These are phyloP conservation scores for Leptodactylus fallax DNA, from an alignment of 2,797 vertebrate species.

Conservation along the genomic window DNA sequence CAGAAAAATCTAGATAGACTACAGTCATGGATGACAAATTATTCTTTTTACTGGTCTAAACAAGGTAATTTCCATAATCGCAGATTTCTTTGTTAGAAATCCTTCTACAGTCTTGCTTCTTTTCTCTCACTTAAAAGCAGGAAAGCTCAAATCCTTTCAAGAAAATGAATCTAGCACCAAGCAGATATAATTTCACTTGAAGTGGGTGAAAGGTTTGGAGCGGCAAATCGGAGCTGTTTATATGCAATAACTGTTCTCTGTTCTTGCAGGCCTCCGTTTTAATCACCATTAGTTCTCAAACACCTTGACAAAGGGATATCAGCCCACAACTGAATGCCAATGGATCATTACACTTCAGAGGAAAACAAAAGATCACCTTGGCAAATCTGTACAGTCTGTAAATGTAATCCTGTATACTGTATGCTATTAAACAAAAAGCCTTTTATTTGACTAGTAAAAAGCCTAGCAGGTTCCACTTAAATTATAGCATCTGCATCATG, in stretches of 20 bases:
- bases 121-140: constrained; percentile 4
- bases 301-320: constrained; percentile 44
- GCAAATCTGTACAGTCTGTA: constrained; percentile 20
- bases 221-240: not conserved
- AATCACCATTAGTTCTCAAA: constrained; percentile 56
- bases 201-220: constrained; percentile 14
- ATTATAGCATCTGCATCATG: not conserved
- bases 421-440: not conserved
- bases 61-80: constrained; percentile 12
- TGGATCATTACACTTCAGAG: constrained; percentile 46
- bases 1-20: not conserved
- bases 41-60: not conserved
- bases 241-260: constrained; percentile 23
- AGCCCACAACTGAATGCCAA: constrained; percentile 53
- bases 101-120: not conserved
- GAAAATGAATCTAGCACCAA: constrained; percentile 33
- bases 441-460: not conserved
- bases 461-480: not conserved
- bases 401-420: constrained; percentile 18
- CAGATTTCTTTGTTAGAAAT: constrained; percentile 19
- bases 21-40: not conserved
- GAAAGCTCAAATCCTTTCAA: constrained; percentile 30
- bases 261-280: constrained; percentile 25
- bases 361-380: constrained; percentile 59
- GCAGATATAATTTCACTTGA: constrained; percentile 21